Base-by-base conservation (phyloP, 2,888 invertebrate genomes). In the Cinara cedri region DNA sequence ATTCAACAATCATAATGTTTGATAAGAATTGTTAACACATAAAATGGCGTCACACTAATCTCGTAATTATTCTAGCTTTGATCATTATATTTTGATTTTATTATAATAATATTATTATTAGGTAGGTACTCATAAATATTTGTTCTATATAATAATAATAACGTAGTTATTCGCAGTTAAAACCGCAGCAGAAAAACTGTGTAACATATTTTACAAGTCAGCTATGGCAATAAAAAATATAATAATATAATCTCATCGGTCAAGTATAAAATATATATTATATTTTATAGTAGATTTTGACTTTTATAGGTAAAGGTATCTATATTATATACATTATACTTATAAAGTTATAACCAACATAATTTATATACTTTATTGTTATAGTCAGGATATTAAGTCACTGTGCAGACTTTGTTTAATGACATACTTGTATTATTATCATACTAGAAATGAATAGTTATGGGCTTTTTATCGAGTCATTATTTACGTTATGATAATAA, bases 211-310 rank as follows among this genome's bases (percentile, higher is more conserved):
- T 11, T 63, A 63, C 63, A 42, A 42, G 19, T 13, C 16, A 34
- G n/a, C n/a, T n/a, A n/a, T n/a, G 63, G 42, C 42, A n/a, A 44
- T 63, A 0, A 42, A 63, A 34, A n/a, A n/a, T n/a, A n/a, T n/a
- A n/a, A n/a, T n/a, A n/a, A 63, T 44, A 63, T 19, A 63, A 63
- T 63, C 63, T 63, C 63, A 42, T 63, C 63, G 19, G 63, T 63
- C 63, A 13, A 1, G 14, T 60, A 21, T 34, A 34, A 3, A 34
- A 34, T 34, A 34, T 6, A 34, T 34, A 34, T 57, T 14, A 42
- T 42, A 63, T 54, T 68, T 46, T 24, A 44, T 6, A 1, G 60
- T 49, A 60, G 46, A 72, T 21, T 26, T 60, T 60, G 19, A 72
- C 44, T 46, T 34, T 46, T 62, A 60, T 16, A 49, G 19, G n/a